Percentiles rank a stretch among this genome's conserved stretches.
Evolutionary conservation across 2,113 vertebrate genomes (phyloP).

Genomic region (Planiliza haematocheilus): DNA sequence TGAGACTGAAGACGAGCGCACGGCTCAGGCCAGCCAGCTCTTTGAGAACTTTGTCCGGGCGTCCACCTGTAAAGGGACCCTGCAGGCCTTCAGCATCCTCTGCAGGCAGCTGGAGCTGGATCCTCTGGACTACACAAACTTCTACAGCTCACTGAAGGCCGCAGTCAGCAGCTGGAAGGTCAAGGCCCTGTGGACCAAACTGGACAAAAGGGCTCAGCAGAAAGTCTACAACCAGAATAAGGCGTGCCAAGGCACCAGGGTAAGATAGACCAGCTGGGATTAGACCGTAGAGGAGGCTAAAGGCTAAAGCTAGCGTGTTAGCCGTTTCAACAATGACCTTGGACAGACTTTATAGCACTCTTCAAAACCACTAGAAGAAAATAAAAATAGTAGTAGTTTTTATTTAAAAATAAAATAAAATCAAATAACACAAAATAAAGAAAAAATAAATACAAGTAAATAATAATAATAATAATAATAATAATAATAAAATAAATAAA

Average conservation of each 20-base stretch:
- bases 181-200: slow-evolving; percentile 95
- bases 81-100: slow-evolving; percentile 95
- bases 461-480: too few species aligned
- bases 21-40: slow-evolving; percentile 88
- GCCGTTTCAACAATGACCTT: too few species aligned
- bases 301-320: too few species aligned
- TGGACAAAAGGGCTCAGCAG: slow-evolving; percentile 94
- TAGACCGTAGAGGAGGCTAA: too few species aligned
- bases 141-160: slow-evolving; percentile 91
- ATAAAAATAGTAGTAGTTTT: too few species aligned
- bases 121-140: slow-evolving; percentile 88
- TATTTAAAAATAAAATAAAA: too few species aligned
- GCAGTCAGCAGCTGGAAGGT: slow-evolving; percentile 94
- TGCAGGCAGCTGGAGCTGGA: slow-evolving; percentile 92
- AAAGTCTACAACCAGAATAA: slow-evolving; percentile 93
- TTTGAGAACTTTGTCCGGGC: slow-evolving; percentile 97
- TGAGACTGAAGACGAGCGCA: slow-evolving; percentile 90
- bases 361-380: too few species aligned
- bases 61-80: slow-evolving; percentile 93
- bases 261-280: slow-evolving; percentile 66
- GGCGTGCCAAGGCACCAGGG: slow-evolving; percentile 89
- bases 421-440: too few species aligned
- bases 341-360: too few species aligned
- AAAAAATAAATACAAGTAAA: too few species aligned
- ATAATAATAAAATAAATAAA: too few species aligned